phyloP scores from a whole-genome alignment of 2,113 vertebrate genomes.

The Microcebus lehilahytsara region DNA sequence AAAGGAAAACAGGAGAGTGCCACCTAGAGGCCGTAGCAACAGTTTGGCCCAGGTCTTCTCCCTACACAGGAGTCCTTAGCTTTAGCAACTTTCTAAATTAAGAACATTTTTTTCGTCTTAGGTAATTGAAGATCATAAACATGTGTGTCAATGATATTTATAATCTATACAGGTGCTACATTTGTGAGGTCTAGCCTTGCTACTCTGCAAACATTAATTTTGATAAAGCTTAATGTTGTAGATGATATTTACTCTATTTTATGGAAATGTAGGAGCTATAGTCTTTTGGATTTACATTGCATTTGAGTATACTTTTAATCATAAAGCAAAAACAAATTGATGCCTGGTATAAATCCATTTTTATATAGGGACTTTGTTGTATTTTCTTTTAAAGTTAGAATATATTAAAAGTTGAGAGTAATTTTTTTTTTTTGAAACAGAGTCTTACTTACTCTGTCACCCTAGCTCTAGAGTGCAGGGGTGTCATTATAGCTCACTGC shows the following conservation, averaged over 20 bases:
- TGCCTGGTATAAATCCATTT: not conserved
- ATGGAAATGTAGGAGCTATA: not conserved
- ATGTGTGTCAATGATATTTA: not conserved
- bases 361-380: not conserved
- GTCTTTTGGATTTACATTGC: not conserved
- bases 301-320: constrained; percentile 37
- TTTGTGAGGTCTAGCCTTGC: not conserved
- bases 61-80: not conserved
- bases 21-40: not conserved
- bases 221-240: not conserved
- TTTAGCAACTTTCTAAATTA: constrained; percentile 37
- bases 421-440: not conserved
- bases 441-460: no score
- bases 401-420: constrained; percentile 33
- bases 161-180: not conserved
- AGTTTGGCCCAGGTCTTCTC: not conserved
- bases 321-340: not conserved
- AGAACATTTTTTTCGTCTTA: not conserved
- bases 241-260: not conserved
- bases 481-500: no score
- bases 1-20: constrained; percentile 54
- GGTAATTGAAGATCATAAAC: not conserved
- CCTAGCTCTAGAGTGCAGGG: no score
- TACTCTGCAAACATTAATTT: constrained; percentile 6
- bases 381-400: constrained; percentile 35